Evolutionary conservation across 2,797 vertebrate genomes (phyloP), one percentile per base, ranked within the genome.

Genomic region (Hirundo rustica): DNA sequence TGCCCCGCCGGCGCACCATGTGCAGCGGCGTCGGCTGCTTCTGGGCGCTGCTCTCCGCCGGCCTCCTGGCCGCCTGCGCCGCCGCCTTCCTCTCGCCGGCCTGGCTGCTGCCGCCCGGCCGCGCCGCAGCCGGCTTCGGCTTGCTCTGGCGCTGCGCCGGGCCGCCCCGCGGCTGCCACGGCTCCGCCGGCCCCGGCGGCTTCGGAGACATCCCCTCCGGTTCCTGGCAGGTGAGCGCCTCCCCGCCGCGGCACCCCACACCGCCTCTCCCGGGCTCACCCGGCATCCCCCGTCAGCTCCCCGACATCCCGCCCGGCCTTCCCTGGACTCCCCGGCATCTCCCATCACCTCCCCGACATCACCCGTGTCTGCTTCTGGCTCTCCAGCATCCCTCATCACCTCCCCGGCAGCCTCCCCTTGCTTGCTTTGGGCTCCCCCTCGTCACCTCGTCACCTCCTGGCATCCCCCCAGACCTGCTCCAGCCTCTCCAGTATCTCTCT

Each of bases 21-120:
- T 98, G 98, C 97, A 98, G 98, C 98, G 98, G 99, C 51, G 98
- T 99, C 97, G 98, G 98, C 85, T 98, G 98, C 96, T 98, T 99
- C 95, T 99, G 99, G 99, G 98, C 98, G 95, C 98, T 99, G 87
- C 98, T 99, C 72, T 99, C 98, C 94, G 98, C 98, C 89, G 98
- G 98, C 89, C 97, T 99, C 96, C 97, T 98, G 83, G 98, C 98
- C 71, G 97, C 98, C 42, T 99, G 98, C 97, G 98, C 98, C 62
- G 98, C 99, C 97, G 98, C 98, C 88, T 98, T 99, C 96, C 98
- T 99, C 55, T 99, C 98, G 32, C 98, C 98, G 13, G 98, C 98
- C 81, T 99, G 98, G 98, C 94, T 78, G 44, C 98, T 98, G 70
- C 94, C 87, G 32, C 94, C 83, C 51, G 92, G 86, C 44, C 75